Conservation (phyloP, 2,888 invertebrate genomes). For the Hydraecia micacea region DNA sequence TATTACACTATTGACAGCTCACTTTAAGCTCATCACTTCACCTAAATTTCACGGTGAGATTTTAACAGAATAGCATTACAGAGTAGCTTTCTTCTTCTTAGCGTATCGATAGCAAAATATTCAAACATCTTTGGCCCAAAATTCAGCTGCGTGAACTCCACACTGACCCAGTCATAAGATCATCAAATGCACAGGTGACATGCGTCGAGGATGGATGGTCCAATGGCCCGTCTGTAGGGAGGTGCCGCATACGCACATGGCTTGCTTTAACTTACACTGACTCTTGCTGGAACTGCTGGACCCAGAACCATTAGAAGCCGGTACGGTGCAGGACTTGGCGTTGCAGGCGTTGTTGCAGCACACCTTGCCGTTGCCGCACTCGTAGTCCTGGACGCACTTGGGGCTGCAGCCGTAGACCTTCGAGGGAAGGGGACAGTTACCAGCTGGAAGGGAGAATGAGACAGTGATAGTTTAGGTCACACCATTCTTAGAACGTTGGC, state of each 20-base stretch:
- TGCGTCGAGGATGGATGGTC: background rate
- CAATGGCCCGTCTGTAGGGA: background rate
- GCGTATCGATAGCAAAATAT: background rate
- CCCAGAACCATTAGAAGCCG: slow-evolving; percentile 77
- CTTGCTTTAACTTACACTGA: slow-evolving; percentile 72
- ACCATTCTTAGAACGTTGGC: no score
- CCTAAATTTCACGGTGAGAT: no score
- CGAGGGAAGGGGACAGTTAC: slow-evolving; percentile 91
- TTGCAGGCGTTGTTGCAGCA: slow-evolving; percentile 94
- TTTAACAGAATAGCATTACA: no score
- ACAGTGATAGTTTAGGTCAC: background rate
- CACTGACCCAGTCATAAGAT: background rate
- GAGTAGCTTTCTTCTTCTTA: no score
- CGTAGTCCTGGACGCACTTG: slow-evolving; percentile 92
- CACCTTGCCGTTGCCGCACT: slow-evolving; percentile 92
- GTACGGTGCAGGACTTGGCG: slow-evolving; percentile 91
- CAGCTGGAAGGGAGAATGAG: slow-evolving; percentile 67
- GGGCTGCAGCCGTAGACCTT: slow-evolving; percentile 92
- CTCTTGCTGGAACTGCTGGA: slow-evolving; percentile 75
- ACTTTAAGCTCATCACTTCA: no score
- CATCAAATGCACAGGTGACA: background rate
- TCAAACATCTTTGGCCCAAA: background rate
- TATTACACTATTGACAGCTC: no score
- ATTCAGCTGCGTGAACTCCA: background rate
- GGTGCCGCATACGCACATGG: background rate